phyloP scores from a whole-genome alignment of 2,113 vertebrate species.

The Sialia sialis region DNA sequence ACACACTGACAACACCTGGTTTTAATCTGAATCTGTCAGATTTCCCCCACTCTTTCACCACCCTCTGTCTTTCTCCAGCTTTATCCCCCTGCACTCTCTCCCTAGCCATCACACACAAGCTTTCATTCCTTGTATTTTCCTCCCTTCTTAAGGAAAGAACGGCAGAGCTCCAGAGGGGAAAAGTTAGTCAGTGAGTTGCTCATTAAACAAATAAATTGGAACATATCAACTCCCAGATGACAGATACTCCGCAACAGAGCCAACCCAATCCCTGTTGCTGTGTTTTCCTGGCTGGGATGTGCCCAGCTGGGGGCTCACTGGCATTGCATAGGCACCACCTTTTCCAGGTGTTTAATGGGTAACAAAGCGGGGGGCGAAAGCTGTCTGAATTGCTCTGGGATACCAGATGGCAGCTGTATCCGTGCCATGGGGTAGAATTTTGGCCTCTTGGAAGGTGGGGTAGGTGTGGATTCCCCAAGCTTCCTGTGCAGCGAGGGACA shows the following conservation, averaged over 20 bases:
- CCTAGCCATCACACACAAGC: not conserved
- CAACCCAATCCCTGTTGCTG: not conserved
- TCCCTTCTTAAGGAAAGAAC: not conserved
- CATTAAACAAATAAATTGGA: slow-evolving; percentile 23
- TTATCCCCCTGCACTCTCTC: not conserved
- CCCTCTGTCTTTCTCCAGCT: not conserved
- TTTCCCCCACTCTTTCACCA: not conserved
- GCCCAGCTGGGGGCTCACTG: not conserved
- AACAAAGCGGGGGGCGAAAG: not conserved
- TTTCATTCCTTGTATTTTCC: not conserved
- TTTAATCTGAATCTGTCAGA: not conserved
- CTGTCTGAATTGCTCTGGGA: not conserved
- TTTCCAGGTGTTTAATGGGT: not conserved
- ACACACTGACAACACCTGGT: not conserved
- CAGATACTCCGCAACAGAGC: not conserved
- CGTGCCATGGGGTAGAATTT: not conserved
- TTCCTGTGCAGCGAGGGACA: accelerated
- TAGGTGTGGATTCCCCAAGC: accelerated
- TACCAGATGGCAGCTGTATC: not conserved
- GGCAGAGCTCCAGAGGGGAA: not conserved
- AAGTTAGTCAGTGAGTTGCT: not conserved
- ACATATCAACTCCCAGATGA: not conserved
- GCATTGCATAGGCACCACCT: not conserved
- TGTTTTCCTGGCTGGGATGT: not conserved
- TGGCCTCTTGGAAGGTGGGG: not conserved